A percentile compares a stretch with the other conserved stretches of the same genome.
Conservation (phyloP, 1,140 invertebrate species). For the Drosophila truncata region DNA sequence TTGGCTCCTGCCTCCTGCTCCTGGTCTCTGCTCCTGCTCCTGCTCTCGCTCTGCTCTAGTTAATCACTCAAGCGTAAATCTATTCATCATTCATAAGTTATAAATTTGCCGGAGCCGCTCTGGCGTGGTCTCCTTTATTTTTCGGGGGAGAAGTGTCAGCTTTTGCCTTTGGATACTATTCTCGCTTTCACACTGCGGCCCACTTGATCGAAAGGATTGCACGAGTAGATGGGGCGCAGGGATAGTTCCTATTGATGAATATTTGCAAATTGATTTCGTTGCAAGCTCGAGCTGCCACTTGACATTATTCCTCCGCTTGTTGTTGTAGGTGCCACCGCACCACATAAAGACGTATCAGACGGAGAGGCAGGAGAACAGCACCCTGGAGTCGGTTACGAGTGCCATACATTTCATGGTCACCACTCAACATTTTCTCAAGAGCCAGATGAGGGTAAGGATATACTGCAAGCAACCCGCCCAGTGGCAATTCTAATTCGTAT, state of each 20-base stretch:
- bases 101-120: conserved; percentile 74
- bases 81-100: conserved; percentile 84
- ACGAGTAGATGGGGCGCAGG: neutral
- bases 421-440: conserved; percentile 86
- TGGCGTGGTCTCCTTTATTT: conserved; percentile 58
- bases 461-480: neutral
- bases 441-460: conserved; percentile 86
- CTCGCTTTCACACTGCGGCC: conserved; percentile 30
- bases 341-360: conserved; percentile 82
- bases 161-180: conserved; percentile 35
- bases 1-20: conserved; percentile 28
- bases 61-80: conserved; percentile 84
- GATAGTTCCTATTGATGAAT: conserved; percentile 51
- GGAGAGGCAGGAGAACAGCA: conserved; percentile 75
- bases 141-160: conserved; percentile 57
- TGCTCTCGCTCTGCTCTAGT: conserved; percentile 63
- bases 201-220: conserved; percentile 53
- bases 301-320: conserved; percentile 50
- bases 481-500: conserved; percentile 19
- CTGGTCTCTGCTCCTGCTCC: neutral
- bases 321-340: conserved; percentile 76
- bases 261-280: conserved; percentile 73
- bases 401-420: conserved; percentile 86
- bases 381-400: conserved; percentile 81
- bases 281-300: conserved; percentile 49